These are phyloP conservation scores for Ianthella basta DNA, from an alignment of 37 sponge, comb jelly and placozoan genomes.

Conservation along the genomic window DNA sequence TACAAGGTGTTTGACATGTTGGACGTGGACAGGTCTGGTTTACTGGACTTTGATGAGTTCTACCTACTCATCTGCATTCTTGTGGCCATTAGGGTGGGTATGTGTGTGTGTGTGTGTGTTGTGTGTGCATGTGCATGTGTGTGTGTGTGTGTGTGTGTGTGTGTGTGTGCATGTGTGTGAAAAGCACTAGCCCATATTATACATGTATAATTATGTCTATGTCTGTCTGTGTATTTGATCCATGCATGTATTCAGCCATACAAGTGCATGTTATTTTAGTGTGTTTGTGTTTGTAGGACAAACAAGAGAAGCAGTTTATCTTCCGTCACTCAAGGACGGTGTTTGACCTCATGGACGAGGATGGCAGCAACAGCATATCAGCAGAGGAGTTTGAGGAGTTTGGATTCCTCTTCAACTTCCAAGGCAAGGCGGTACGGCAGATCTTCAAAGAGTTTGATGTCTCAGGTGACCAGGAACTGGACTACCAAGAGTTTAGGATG, in stretches of 20 bases:
- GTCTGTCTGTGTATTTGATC: too few relatives aligned
- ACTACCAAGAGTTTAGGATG: constrained; percentile 91
- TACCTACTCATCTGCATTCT: constrained; percentile 90
- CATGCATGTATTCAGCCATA: too few relatives aligned
- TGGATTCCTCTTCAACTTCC: constrained; percentile 92
- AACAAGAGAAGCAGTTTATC: constrained; percentile 89
- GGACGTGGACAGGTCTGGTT: constrained; percentile 83
- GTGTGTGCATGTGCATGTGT: not conserved
- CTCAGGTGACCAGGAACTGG: constrained; percentile 85
- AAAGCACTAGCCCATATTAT: too few relatives aligned
- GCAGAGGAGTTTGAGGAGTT: constrained; percentile 86
- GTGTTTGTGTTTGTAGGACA: constrained; percentile 55
- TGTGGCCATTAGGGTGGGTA: constrained; percentile 73
- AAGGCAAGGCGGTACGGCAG: constrained; percentile 64
- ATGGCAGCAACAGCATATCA: constrained; percentile 79
- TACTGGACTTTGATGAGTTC: constrained; percentile 91
- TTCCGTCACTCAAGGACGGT: constrained; percentile 86
- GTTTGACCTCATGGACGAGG: constrained; percentile 91
- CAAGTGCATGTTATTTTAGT: too few relatives aligned
- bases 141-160: constrained; percentile 7
- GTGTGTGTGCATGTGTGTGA: too few relatives aligned
- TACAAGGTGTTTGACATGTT: constrained; percentile 88
- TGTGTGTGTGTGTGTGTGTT: not conserved
- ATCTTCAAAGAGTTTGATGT: constrained; percentile 94
- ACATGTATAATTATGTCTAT: too few relatives aligned